Conservation (phyloP, 2,113 vertebrate species). For the Xenopus borealis region DNA sequence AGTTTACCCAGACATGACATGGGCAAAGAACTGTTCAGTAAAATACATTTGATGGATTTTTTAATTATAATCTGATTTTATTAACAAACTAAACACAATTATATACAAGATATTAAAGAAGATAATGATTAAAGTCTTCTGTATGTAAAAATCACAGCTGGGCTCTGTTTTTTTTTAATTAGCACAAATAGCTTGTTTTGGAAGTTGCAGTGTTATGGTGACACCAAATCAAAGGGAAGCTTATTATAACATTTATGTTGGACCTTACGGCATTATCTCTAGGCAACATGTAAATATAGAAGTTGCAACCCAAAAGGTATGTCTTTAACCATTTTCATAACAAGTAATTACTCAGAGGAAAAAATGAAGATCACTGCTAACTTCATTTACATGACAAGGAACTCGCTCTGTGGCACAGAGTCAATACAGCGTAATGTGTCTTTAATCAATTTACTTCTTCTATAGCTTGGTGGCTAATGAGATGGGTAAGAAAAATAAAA, state of each 20-base stretch:
- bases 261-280: constrained; percentile 15
- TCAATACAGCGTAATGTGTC: not conserved
- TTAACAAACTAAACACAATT: constrained; percentile 42
- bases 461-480: not conserved
- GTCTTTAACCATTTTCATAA: constrained; percentile 3
- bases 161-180: constrained; percentile 28
- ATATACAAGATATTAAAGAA: constrained; percentile 26
- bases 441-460: not conserved
- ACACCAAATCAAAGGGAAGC: constrained; percentile 26
- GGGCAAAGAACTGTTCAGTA: not conserved
- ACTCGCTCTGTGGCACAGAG: not conserved
- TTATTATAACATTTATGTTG: constrained; percentile 8
- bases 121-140: constrained; percentile 34
- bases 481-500: no score
- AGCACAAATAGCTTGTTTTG: constrained; percentile 32
- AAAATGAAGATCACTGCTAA: not conserved
- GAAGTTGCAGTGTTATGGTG: constrained; percentile 15
- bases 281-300: constrained; percentile 18
- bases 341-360: constrained; percentile 4
- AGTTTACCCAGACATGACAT: constrained; percentile 4
- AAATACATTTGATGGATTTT: constrained; percentile 29
- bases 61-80: constrained; percentile 40
- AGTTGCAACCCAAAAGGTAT: not conserved
- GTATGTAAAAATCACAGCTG: constrained; percentile 38
- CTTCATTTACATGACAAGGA: not conserved